Evolutionary conservation across 2,113 vertebrate species (phyloP), one percentile per base, ranked within the genome.

Genomic region (Galeopterus variegatus): DNA sequence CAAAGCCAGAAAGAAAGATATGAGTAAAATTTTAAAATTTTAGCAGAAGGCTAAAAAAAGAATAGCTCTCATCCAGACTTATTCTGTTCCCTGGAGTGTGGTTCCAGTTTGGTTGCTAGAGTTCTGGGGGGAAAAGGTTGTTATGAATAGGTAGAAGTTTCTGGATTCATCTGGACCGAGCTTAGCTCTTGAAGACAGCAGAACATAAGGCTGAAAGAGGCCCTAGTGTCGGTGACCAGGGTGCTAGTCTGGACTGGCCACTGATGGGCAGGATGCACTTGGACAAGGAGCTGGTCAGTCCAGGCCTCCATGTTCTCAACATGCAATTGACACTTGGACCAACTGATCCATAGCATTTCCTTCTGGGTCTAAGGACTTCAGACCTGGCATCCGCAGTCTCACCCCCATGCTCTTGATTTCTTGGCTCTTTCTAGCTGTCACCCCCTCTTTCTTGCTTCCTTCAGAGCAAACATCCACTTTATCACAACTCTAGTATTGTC

Each of bases 1-100:
- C 84, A 94, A 96, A 65, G 62, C 19, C 31, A 87, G 65, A 97
- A 86, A 1, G 19, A 91, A 88, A 97, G 9, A 76, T 75, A 31
- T 65, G 75, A 95, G 87, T 64, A 85, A 33, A 77, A 81, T 81
- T 87, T 93, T 67, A 24, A 79, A 88, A 58, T 60, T 75, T 92
- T 33, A 92, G 26, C 6, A 33, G 18, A 52, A 8, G 70, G 17
- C 23, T 88, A 64, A 85, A 65, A 36, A 70, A 83, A 88, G 19
- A 92, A n/a, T n/a, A 45, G 3, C 15, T 91, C 15, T 77, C 11
- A 58, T 79, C 45, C 76, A 91, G 56, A 65, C 28, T 50, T 52
- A 31, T 1, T 18, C 6, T 80, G 45, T 73, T 84, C 24, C 58
- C 12, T 4, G 24, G n/a, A 13, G 70, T n/a, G 15, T 13, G 58